Percentiles rank a stretch among this genome's conserved stretches.
phyloP scores from a whole-genome alignment of 2,113 vertebrate genomes.

The Steatornis caripensis region DNA sequence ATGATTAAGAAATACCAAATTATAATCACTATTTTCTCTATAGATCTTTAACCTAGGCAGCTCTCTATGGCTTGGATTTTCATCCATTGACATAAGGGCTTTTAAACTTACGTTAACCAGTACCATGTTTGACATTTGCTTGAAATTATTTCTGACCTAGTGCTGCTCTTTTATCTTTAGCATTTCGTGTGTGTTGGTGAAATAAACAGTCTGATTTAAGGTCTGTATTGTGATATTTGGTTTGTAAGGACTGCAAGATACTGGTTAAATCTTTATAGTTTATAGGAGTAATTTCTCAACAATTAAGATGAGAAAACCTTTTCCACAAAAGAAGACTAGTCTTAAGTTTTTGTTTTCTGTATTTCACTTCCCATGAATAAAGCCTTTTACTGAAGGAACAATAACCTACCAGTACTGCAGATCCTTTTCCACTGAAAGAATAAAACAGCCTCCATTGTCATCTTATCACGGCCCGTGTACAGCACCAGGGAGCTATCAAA shows the following conservation, averaged over 20 bases:
- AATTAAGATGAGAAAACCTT: not conserved
- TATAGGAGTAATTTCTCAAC: not conserved
- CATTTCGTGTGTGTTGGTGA: not conserved
- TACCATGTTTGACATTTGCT: not conserved
- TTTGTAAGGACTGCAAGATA: not conserved
- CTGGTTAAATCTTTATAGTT: not conserved
- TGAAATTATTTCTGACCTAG: not conserved
- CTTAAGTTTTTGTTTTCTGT: not conserved
- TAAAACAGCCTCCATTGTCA: not conserved
- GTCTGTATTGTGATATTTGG: not conserved
- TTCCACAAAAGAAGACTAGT: not conserved
- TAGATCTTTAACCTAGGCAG: not conserved
- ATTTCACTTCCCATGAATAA: not conserved
- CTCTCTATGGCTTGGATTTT: not conserved
- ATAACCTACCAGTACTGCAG: not conserved
- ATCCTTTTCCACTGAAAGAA: not conserved
- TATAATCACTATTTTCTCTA: not conserved
- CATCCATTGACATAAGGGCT: not conserved
- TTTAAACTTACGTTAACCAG: not conserved
- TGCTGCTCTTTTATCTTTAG: not conserved
- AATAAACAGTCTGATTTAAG: not conserved
- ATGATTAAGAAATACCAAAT: not conserved
- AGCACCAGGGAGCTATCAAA: not conserved
- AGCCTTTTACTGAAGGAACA: not conserved
- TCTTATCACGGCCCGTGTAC: not conserved